Evolutionary conservation across 2,888 invertebrate genomes (phyloP), one percentile per base, ranked within the genome.

Genomic region (Cheilosia impressa): DNA sequence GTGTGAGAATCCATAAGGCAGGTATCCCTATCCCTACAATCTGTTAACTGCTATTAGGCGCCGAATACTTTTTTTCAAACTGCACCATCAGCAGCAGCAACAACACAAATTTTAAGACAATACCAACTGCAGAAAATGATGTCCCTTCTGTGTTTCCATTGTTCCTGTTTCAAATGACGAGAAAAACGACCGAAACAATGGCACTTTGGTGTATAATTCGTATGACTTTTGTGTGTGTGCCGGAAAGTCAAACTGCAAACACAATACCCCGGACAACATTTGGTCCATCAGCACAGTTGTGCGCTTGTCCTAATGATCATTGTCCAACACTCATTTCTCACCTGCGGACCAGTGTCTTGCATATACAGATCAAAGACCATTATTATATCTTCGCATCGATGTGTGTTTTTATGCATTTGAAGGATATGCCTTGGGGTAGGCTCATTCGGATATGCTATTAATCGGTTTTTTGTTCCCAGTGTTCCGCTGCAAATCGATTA

Each of bases 401-500:
- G 52, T 22, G 34, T 9, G 41, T 52, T 62, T 72, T 62, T 72
- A 52, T 72, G 62, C 60, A 62, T 62, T 72, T 43, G 17, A 58
- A 53, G 62, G 72, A 72, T 62, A 62, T 62, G 52, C 41, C 50
- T 52, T 47, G 71, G 50, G 24, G 34, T 38, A 19, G 50, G 38
- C n/a, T 41, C 66, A 38, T 50, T 60, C 22, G 24, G 47, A 71
- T 71, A 27, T 31, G 38, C 57, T 57, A 69, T 43, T 69, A 69
- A 57, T 38, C 27, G 68, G n/a, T 52, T 55, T 31, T 31, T 55
- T 57, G 27, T 66, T 58, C 53, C 43, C 55, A 63, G 15, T 58
- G 63, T 65, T 73, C 38, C 76, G 76, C 58, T 68, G 58, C 31
- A 60, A 76, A 76, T 76, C 76, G 76, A 76, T 66, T 76, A 76